A percentile compares a stretch with the other conserved stretches of the same genome.
Conservation (phyloP, 2,113 vertebrate genomes). For the Micromys minutus region DNA sequence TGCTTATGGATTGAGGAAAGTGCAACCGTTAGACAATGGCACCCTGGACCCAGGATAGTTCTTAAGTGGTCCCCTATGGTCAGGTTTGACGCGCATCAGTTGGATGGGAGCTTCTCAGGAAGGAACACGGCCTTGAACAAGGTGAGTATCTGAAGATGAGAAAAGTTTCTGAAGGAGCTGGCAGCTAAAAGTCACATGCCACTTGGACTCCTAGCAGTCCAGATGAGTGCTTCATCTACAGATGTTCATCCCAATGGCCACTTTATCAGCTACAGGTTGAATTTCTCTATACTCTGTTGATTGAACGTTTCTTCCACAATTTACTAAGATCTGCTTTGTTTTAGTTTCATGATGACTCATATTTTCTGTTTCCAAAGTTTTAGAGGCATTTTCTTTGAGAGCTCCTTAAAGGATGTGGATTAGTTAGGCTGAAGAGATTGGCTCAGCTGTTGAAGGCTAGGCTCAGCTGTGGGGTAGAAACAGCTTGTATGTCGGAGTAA, state of each 20-base stretch:
- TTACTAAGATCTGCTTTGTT: not conserved
- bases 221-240: not conserved
- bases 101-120: not conserved
- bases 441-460: too few relatives aligned
- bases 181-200: not conserved
- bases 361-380: not conserved
- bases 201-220: not conserved
- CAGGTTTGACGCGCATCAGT: not conserved
- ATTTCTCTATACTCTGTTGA: not conserved
- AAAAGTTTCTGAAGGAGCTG: not conserved
- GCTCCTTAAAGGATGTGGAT: not conserved
- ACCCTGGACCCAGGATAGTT: not conserved
- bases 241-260: not conserved
- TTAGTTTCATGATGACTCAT: not conserved
- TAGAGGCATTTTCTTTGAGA: not conserved
- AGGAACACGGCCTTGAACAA: not conserved
- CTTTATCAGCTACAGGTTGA: not conserved
- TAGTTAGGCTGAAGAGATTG: not conserved
- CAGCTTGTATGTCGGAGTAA: not conserved
- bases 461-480: not conserved
- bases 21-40: not conserved
- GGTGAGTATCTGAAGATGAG: not conserved
- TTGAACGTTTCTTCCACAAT: not conserved
- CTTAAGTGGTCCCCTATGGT: not conserved
- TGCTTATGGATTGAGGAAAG: not conserved